Conservation (phyloP, 1,140 invertebrate species). For the Platyura marginata region DNA sequence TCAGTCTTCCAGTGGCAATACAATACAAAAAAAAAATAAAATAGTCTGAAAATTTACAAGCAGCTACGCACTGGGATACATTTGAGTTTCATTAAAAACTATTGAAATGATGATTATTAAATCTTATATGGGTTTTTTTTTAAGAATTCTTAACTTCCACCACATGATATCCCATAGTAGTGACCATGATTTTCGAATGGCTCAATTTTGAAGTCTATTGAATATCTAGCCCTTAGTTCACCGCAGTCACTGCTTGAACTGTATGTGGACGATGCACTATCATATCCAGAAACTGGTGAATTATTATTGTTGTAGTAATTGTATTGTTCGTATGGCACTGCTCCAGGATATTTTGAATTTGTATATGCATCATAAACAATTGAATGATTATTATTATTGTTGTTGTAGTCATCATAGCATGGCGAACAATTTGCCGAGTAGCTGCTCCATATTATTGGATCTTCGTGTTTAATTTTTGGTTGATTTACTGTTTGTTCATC, state of each 20-base stretch:
- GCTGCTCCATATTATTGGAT: slow-evolving; percentile 3
- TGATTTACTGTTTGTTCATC: slow-evolving; percentile 26
- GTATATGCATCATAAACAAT: slow-evolving; percentile 6
- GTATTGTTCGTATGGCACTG: slow-evolving; percentile 7
- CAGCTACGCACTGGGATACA: too few relatives aligned
- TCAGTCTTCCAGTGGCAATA: too few relatives aligned
- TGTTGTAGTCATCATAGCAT: slow-evolving; percentile 6
- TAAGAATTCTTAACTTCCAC: neutral
- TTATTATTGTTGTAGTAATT: slow-evolving; percentile 19
- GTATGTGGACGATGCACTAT: slow-evolving; percentile 23
- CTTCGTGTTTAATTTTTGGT: slow-evolving; percentile 11
- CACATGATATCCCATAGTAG: neutral
- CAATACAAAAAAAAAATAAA: too few relatives aligned
- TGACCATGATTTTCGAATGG: neutral
- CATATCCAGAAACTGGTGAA: slow-evolving; percentile 21
- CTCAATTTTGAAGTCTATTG: neutral
- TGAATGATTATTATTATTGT: slow-evolving; percentile 4
- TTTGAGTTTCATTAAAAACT: too few relatives aligned
- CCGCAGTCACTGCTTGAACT: slow-evolving; percentile 7
- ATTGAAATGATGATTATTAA: too few relatives aligned
- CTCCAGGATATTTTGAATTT: neutral
- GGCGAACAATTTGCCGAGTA: slow-evolving; percentile 14
- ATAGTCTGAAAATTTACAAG: too few relatives aligned
- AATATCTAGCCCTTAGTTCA: neutral
- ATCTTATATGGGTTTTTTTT: too few relatives aligned